A percentile compares a stretch with the other conserved stretches of the same genome.
phyloP scores from a whole-genome alignment of 2,888 invertebrate genomes.

The Anodontia alba region DNA sequence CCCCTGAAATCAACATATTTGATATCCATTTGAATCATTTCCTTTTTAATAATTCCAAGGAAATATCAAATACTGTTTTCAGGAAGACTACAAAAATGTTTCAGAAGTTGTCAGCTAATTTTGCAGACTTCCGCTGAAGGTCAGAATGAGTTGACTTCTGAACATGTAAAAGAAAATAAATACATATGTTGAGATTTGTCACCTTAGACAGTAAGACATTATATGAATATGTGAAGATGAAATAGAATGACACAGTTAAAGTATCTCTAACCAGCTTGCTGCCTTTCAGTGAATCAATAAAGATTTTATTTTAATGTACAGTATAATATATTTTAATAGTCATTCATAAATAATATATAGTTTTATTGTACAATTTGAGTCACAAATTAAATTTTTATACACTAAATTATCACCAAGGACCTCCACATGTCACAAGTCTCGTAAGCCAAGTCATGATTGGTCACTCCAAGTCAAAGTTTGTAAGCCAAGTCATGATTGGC shows the following conservation, averaged over 20 bases:
- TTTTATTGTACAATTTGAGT: constrained; percentile 17
- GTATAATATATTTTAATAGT: constrained; percentile 11
- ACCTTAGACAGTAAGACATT: not conserved
- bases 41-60: too few relatives aligned
- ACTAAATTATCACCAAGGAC: constrained; percentile 16
- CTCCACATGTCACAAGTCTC: constrained; percentile 4
- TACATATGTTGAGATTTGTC: not conserved
- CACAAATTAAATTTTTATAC: constrained; percentile 12
- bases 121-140: too few relatives aligned
- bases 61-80: too few relatives aligned
- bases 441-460: constrained; percentile 15
- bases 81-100: too few relatives aligned
- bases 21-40: too few relatives aligned
- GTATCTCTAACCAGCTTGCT: constrained; percentile 19
- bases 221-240: not conserved
- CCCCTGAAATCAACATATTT: too few relatives aligned
- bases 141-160: not conserved
- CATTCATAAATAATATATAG: constrained; percentile 17
- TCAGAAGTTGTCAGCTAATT: too few relatives aligned
- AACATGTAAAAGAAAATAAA: not conserved
- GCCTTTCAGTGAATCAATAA: constrained; percentile 19
- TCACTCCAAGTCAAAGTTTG: not conserved
- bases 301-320: constrained; percentile 9
- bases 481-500: constrained; percentile 18
- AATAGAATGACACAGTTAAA: not conserved